Conservation (phyloP, 1,140 invertebrate species). For the Bombus sibiricus region DNA sequence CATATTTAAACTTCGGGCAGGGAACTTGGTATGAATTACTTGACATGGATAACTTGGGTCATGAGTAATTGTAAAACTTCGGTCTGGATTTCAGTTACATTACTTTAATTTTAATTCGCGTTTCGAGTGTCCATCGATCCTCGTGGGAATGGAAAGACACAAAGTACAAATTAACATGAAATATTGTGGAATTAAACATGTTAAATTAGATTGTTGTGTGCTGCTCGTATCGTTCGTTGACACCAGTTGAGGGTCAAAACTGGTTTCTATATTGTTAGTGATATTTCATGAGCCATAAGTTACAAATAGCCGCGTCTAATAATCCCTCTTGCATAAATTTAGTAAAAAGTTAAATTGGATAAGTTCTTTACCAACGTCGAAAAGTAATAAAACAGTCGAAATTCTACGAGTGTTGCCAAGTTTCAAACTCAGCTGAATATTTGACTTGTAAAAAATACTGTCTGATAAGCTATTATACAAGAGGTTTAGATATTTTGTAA, state of each 20-base stretch:
- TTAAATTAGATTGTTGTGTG: neutral
- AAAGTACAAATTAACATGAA: neutral
- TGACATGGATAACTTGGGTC: too few relatives aligned
- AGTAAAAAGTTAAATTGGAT: neutral
- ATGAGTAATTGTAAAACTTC: too few relatives aligned
- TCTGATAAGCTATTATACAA: neutral
- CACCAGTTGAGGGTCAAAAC: neutral
- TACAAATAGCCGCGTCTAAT: neutral
- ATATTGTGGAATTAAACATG: neutral
- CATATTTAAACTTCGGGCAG: neutral
- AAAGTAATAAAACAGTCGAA: neutral
- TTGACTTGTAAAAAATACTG: neutral
- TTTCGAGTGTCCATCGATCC: too few relatives aligned
- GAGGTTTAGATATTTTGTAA: too few relatives aligned
- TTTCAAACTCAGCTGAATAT: neutral
- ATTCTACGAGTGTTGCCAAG: neutral
- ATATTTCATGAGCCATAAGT: neutral
- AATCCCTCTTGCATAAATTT: neutral
- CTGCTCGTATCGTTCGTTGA: neutral
- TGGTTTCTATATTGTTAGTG: neutral
- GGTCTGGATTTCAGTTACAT: too few relatives aligned
- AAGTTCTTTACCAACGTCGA: neutral
- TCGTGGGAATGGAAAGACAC: neutral
- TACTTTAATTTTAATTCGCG: neutral
- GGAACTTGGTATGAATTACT: neutral